A percentile compares a stretch with the other conserved stretches of the same genome.
Evolutionary conservation across 2,113 vertebrate genomes (phyloP).

Genomic region (Xiphias gladius): DNA sequence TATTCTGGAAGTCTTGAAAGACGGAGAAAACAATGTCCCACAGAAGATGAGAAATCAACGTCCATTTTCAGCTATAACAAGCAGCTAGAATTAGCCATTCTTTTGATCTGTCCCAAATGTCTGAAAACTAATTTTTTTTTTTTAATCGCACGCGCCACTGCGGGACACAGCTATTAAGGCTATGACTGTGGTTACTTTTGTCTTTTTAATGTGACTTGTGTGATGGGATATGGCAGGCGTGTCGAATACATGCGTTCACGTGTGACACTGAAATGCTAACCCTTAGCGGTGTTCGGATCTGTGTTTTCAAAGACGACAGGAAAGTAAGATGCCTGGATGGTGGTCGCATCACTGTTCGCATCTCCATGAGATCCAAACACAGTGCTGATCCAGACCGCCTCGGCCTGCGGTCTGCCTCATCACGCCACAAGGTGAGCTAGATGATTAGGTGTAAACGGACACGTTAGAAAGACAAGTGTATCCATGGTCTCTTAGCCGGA

Average conservation of each 20-base stretch:
- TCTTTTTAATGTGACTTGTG: conserved; percentile 19
- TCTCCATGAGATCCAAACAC: conserved; percentile 1
- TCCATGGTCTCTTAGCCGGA: conserved; percentile 12
- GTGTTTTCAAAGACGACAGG: neutral
- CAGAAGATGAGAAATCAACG: conserved; percentile 11
- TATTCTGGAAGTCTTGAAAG: conserved; percentile 20
- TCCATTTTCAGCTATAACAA: neutral
- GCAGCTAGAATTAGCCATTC: neutral
- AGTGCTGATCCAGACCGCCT: neutral
- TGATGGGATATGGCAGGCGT: neutral
- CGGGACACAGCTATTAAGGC: neutral
- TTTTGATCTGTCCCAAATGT: conserved; percentile 5
- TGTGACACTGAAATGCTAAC: neutral
- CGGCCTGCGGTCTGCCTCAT: conserved; percentile 5
- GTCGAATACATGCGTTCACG: neutral
- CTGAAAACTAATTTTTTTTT: neutral
- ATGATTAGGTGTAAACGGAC: conserved; percentile 10
- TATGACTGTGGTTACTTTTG: conserved; percentile 3
- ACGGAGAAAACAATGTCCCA: conserved; percentile 6
- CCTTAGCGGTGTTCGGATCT: neutral
- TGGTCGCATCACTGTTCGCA: neutral
- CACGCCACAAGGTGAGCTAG: neutral
- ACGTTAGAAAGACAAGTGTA: conserved; percentile 11
- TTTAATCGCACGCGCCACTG: neutral
- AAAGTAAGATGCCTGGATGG: neutral